Evolutionary conservation across 1,140 invertebrate species (phyloP).

Genomic region (Popillia japonica): DNA sequence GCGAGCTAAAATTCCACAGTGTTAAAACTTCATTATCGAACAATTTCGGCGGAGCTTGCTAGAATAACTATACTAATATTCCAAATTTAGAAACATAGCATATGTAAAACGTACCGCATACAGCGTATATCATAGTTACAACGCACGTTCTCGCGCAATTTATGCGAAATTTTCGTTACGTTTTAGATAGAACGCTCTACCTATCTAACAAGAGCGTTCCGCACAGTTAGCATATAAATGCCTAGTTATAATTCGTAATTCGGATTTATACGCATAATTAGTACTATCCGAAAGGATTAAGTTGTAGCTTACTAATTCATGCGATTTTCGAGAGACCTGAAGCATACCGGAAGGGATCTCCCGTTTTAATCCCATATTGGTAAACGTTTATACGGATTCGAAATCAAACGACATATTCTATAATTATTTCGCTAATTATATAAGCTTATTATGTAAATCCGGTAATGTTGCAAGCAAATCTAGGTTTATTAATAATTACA

Average conservation of each 20-base stretch:
- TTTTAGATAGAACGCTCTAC: not conserved
- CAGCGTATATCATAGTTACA: no score
- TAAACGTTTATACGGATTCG: not conserved
- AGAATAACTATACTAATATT: no score
- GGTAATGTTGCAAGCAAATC: not conserved
- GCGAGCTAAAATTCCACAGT: no score
- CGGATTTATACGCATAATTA: slow-evolving; percentile 19
- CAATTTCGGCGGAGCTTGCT: no score
- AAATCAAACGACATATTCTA: slow-evolving; percentile 7
- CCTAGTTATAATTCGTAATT: slow-evolving; percentile 20
- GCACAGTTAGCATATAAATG: slow-evolving; percentile 21
- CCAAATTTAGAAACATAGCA: no score
- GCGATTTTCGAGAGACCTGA: slow-evolving; percentile 11
- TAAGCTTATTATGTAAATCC: not conserved
- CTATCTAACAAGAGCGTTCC: not conserved
- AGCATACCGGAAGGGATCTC: not conserved
- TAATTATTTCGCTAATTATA: slow-evolving; percentile 34
- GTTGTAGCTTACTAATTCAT: slow-evolving; percentile 18
- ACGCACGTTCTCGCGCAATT: no score
- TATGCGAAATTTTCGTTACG: no score
- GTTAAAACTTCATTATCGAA: no score
- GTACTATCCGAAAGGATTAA: slow-evolving; percentile 14
- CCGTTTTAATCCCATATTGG: slow-evolving; percentile 3
- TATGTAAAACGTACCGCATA: no score
- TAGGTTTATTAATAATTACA: no score